Percentiles rank a stretch among this genome's conserved stretches.
phyloP scores from a whole-genome alignment of 2,113 vertebrate genomes.

The Solea senegalensis region DNA sequence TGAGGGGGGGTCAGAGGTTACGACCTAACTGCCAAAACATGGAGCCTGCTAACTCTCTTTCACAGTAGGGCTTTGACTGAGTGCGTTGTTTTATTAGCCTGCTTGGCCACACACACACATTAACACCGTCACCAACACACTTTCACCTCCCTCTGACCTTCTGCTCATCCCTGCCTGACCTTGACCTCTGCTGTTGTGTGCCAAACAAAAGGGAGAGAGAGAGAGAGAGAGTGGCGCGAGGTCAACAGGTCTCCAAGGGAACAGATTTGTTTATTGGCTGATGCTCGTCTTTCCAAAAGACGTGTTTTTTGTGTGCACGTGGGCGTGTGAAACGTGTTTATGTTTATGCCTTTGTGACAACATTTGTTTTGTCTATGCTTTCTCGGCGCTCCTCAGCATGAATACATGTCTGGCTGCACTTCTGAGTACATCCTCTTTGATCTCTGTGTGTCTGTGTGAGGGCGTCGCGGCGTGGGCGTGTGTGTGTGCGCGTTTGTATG shows the following conservation, averaged over 20 bases:
- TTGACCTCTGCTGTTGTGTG: constrained; percentile 62
- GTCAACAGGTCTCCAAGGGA: constrained; percentile 42
- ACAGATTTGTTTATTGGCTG: constrained; percentile 60
- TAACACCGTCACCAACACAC: constrained; percentile 13
- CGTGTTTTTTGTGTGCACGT: constrained; percentile 21
- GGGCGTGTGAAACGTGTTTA: constrained; percentile 27
- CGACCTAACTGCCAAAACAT: constrained; percentile 61
- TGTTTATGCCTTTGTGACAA: constrained; percentile 12
- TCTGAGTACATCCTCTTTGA: constrained; percentile 33
- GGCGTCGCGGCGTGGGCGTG: constrained; percentile 4
- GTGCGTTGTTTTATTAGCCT: constrained; percentile 36
- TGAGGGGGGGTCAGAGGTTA: constrained; percentile 58
- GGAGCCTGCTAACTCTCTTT: constrained; percentile 25
- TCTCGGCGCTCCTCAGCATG: constrained; percentile 13
- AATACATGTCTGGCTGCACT: constrained; percentile 43
- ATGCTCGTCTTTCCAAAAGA: constrained; percentile 60
- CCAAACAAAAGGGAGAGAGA: constrained; percentile 18
- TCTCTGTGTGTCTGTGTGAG: constrained; percentile 15
- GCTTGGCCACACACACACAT: not conserved
- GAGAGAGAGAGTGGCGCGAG: constrained; percentile 4
- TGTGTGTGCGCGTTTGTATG: constrained; percentile 12
- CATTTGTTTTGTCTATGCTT: constrained; percentile 42
- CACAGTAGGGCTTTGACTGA: constrained; percentile 21
- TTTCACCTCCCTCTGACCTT: constrained; percentile 59
- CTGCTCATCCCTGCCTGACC: constrained; percentile 59